These are phyloP conservation scores for Fulica atra DNA, from an alignment of 2,113 vertebrate genomes.

Conservation along the genomic window DNA sequence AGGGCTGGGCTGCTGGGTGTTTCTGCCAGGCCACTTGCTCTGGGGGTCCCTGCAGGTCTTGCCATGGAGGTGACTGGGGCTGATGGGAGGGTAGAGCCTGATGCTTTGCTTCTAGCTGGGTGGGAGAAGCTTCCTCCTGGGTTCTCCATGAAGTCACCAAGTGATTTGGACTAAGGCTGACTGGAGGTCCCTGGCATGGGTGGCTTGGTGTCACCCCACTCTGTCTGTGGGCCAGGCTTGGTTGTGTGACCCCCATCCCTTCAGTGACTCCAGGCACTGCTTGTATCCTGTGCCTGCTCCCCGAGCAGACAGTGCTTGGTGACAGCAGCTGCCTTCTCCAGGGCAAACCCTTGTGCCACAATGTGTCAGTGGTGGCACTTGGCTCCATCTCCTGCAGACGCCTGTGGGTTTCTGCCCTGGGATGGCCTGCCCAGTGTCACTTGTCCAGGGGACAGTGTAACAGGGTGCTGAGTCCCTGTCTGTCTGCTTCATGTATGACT, in stretches of 20 bases:
- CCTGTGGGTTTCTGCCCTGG: fast-evolving
- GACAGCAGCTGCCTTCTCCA: background rate
- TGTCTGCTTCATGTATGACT: background rate
- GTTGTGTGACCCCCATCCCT: fast-evolving
- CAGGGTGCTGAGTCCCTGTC: background rate
- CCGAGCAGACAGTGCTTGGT: fast-evolving
- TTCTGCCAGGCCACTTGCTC: background rate
- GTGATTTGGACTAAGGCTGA: background rate
- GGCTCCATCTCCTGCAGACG: fast-evolving
- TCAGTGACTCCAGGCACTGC: background rate
- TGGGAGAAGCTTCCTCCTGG: background rate
- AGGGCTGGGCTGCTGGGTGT: background rate
- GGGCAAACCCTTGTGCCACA: background rate
- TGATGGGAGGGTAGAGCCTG: background rate
- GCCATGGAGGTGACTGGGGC: fast-evolving
- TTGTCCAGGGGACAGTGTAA: background rate
- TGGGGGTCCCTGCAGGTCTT: too few species aligned
- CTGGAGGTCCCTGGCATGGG: background rate
- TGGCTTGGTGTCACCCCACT: background rate
- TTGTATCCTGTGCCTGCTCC: background rate
- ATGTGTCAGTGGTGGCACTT: fast-evolving
- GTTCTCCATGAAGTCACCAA: background rate
- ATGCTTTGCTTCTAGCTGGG: background rate
- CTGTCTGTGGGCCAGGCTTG: fast-evolving
- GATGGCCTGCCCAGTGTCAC: background rate